Evolutionary conservation across 1,140 invertebrate species (phyloP), one percentile per base, ranked within the genome.

Genomic region (Luehdorfia chinensis): DNA sequence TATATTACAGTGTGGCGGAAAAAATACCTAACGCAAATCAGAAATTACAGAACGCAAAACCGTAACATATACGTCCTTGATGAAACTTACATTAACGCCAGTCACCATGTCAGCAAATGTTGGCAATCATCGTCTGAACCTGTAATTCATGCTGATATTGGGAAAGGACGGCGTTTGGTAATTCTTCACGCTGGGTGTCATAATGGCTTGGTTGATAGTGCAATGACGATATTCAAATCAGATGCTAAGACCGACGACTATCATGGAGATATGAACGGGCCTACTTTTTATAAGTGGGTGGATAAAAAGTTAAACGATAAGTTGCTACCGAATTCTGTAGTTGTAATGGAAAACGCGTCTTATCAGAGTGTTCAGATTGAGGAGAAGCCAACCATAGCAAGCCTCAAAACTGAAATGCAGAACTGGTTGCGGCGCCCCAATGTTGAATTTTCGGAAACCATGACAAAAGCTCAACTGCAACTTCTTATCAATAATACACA

Each of bases 281-380:
- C 37, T 23, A 41, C 4, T 48, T 39, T 36, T 51, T 37, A 36
- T 27, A 51, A 51, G 7, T 36, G 36, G 34, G 14, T 41, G 6
- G 33, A 44, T 41, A 11, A 36, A 51, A 51, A 47, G 13, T 14
- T 47, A 41, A 53, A 21, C 27, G 8, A 13, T 43, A 36, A 30
- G 8, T 4, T 18, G 9, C 12, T 15, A 12, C 28, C 36, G 1
- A 33, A 39, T 21, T 43, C 36, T 11, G 48, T 50, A 1, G 11
- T 50, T 9, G 32, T 61, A 1, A 60, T 65, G 49, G 57, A 65
- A 16, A 61, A 65, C 41, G 58, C 54, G 4, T 36, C 57, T 12
- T 64, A 63, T 21, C 53, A 64, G 21, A 43, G 34, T 12, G 44
- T 56, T 14, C 45, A 50, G 18, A 30, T 50, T 47, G 49, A 55